Evolutionary conservation across 2,113 vertebrate genomes (phyloP).

Genomic region (Leptocoma aspasia): DNA sequence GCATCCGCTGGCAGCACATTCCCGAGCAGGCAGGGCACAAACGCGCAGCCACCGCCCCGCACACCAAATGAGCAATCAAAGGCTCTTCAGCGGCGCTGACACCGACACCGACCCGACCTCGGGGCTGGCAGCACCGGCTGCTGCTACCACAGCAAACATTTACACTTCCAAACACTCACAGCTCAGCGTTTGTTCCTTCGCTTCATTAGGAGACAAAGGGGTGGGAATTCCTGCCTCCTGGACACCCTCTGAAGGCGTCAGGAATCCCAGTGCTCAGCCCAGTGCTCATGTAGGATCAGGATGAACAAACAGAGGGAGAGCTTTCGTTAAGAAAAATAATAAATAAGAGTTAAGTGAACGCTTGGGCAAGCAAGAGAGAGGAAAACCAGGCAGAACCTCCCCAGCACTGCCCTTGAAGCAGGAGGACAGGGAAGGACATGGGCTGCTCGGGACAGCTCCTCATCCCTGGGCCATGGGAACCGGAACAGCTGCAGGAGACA

Average conservation of each 20-base stretch:
- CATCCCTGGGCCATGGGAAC: not conserved
- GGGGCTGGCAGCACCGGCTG: not conserved
- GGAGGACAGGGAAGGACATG: not conserved
- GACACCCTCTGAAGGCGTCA: not conserved
- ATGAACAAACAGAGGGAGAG: not conserved
- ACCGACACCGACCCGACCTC: not conserved
- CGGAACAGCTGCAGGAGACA: not conserved
- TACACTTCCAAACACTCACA: not conserved
- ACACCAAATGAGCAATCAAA: not conserved
- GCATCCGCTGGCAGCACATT: not conserved
- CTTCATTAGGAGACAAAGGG: not conserved
- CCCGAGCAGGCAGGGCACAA: not conserved
- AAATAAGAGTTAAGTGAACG: not conserved
- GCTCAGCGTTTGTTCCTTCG: not conserved
- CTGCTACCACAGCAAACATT: conserved; percentile 1
- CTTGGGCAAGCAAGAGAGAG: not conserved
- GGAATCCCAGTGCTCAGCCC: not conserved
- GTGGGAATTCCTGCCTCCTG: not conserved
- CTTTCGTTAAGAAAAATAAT: not conserved
- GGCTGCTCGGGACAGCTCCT: not conserved
- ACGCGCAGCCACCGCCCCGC: not conserved
- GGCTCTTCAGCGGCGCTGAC: not conserved
- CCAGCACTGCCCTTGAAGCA: rapidly evolving
- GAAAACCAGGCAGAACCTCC: not conserved
- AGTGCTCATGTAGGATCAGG: not conserved